Base-by-base conservation (phyloP, 53 echinoderm and acorn worm species). In the Echinometra lucunter region DNA sequence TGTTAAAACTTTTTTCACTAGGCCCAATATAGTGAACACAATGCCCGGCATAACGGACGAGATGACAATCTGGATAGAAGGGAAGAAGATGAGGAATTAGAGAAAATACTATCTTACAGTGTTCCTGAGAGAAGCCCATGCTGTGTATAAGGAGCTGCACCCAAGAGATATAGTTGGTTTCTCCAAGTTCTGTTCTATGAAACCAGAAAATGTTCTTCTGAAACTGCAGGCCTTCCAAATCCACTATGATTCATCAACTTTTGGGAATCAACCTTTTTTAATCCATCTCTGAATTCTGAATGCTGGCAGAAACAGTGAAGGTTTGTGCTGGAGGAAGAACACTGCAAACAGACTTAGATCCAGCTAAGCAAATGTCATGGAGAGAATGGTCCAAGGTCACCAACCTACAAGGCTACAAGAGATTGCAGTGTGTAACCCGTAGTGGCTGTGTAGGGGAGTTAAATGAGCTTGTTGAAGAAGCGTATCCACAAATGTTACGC, bases 71-170 rank as follows among this genome's bases (percentile, higher is more conserved):
- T 93, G 93, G 93, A 56, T 2, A 23, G 45, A 44, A 18, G 93
- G 93, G 28, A 72, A 75, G 70, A 92, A 93, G 93, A 35, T 75
- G 67, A 19, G 67, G 44, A 45, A n/a, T n/a, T n/a, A 66, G 93
- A 93, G 93, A 35, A 75, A 93, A 55, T 93, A 93, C 49, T 93
- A 74, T 47, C 93, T 74, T 45, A 93, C 93, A 37, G 1, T 93
- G 74, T 93, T 78, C 57, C 78, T 93, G 8, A 34, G 78, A 40
- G 78, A 93, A 47, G 70, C 72, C 7, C 60, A 75, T 93, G 93
- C 93, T 40, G 16, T 93, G 17, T 93, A 75, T 40, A 16, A 75
- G 44, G 80, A 53, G 49, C 67, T 67, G 11, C 37, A 92, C 37
- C 93, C 80, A 0, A 56, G 74, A 27, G 28, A 58, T 53, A 4